Conservation (phyloP, 2,797 vertebrate species). For the Taenioides sp. region DNA sequence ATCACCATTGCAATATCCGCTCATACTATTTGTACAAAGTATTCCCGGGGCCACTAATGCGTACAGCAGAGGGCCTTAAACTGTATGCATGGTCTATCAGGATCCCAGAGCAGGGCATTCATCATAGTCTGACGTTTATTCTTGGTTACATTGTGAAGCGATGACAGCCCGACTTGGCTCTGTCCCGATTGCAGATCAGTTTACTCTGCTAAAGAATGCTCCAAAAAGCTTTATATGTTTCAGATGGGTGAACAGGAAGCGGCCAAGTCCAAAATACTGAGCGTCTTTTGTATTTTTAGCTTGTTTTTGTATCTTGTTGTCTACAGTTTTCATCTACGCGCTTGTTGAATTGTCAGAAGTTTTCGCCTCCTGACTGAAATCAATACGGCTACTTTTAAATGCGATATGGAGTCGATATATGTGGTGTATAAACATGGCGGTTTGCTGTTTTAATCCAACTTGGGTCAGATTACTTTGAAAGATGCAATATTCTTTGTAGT, state of each 20-base stretch:
- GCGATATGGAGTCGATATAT: neutral
- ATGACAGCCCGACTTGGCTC: conserved; percentile 12
- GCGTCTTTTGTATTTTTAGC: neutral
- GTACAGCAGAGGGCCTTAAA: conserved; percentile 2
- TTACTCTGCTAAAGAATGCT: conserved; percentile 7
- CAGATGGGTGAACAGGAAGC: neutral
- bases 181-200: conserved; percentile 7
- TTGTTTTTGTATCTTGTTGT: neutral
- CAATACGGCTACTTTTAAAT: conserved; percentile 12
- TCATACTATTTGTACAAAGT: neutral
- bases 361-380: conserved; percentile 18
- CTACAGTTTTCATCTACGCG: no score
- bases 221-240: conserved; percentile 4
- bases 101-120: neutral
- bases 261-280: neutral
- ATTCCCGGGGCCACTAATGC: neutral
- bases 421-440: conserved; percentile 12
- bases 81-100: neutral
- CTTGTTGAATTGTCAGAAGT: neutral
- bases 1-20: neutral
- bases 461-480: neutral
- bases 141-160: conserved; percentile 13
- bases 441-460: conserved; percentile 23
- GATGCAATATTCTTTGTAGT: neutral
- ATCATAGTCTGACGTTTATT: conserved; percentile 11